Evolutionary conservation across 2,888 invertebrate species (phyloP).

Genomic region (Troides helena): DNA sequence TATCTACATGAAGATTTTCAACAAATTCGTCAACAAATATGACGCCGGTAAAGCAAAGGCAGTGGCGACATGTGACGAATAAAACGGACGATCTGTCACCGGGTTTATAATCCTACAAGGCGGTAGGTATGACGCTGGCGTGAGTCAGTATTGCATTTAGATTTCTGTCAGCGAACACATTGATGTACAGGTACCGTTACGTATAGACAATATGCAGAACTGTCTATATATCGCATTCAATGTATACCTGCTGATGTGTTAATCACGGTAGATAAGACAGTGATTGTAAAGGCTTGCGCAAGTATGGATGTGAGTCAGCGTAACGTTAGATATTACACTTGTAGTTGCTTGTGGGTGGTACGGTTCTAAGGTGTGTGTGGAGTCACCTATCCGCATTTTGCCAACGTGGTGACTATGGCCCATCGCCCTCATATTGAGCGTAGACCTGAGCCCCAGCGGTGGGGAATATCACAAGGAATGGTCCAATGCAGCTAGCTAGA

Average conservation of each 20-base stretch:
- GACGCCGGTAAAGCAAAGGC: neutral
- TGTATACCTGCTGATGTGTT: conserved; percentile 30
- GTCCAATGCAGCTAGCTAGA: too few relatives aligned
- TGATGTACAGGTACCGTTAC: conserved; percentile 12
- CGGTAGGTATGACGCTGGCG: conserved; percentile 2
- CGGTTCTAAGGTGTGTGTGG: too few relatives aligned
- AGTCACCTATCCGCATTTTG: too few relatives aligned
- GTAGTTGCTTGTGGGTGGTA: too few relatives aligned
- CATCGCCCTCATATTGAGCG: too few relatives aligned
- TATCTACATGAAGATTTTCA: too few relatives aligned
- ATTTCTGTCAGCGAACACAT: neutral
- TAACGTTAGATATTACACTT: neutral
- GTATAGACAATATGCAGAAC: neutral
- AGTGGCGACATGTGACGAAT: conserved; percentile 4
- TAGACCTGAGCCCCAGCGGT: too few relatives aligned
- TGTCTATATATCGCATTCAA: conserved; percentile 28
- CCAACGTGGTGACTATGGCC: too few relatives aligned
- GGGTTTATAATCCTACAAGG: conserved; percentile 19
- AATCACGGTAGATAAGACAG: conserved; percentile 33
- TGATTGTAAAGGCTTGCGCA: conserved; percentile 42
- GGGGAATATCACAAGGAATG: too few relatives aligned
- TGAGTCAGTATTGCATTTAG: conserved; percentile 17
- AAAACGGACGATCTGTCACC: conserved; percentile 13
- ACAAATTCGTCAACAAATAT: too few relatives aligned
- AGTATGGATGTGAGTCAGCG: conserved; percentile 55